Evolutionary conservation across 2,797 vertebrate genomes (phyloP).

Genomic region (Sebastiscus tertius): DNA sequence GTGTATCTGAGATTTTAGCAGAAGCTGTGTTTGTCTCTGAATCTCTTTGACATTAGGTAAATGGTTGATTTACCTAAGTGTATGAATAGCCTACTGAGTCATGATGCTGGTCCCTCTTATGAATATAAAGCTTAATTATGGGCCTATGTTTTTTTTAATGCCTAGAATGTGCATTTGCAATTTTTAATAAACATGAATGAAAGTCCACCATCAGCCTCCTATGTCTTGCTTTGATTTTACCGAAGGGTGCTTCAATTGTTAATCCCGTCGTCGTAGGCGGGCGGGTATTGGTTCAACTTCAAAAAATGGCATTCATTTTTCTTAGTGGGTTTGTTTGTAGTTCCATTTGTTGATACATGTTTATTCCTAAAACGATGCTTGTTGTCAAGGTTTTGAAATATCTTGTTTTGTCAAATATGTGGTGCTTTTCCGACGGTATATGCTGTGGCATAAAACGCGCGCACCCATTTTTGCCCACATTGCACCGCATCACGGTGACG

Average conservation of each 20-base stretch:
- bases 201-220: not conserved
- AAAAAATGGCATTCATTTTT: accelerated
- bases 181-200: conserved; percentile 36
- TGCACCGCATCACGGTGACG: conserved; percentile 30
- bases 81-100: not conserved
- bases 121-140: not conserved
- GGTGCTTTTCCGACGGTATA: accelerated
- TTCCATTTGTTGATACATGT: accelerated
- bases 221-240: not conserved
- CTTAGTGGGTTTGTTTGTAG: accelerated
- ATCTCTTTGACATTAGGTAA: not conserved
- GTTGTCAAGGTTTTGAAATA: accelerated
- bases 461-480: not conserved
- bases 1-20: not conserved
- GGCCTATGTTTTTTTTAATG: not conserved
- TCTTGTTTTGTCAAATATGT: not conserved
- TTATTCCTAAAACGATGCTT: accelerated
- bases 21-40: not conserved
- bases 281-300: not conserved
- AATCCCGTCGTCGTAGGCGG: accelerated
- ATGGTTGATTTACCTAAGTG: not conserved
- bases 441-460: not conserved
- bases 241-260: not conserved
- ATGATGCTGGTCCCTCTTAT: not conserved
- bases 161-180: conserved; percentile 9